phyloP scores from a whole-genome alignment of 2,888 invertebrate genomes.

The Diaprepes abbreviatus region DNA sequence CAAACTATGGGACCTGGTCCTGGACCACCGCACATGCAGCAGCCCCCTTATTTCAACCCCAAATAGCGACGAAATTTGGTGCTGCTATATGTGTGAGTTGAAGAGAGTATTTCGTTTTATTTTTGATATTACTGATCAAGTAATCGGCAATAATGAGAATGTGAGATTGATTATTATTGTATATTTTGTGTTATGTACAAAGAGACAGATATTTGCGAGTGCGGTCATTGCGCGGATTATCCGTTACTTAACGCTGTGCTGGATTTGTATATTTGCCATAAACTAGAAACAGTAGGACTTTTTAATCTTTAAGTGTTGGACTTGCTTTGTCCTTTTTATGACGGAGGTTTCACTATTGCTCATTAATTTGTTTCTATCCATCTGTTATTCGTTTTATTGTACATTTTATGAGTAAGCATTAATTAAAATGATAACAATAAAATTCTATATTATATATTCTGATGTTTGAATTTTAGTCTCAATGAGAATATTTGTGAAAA shows the following conservation, averaged over 20 bases:
- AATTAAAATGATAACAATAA: slow-evolving; percentile 67
- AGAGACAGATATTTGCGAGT: slow-evolving; percentile 63
- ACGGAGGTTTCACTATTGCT: slow-evolving; percentile 69
- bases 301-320: slow-evolving; percentile 60
- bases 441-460: slow-evolving; percentile 68
- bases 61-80: slow-evolving; percentile 64
- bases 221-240: slow-evolving; percentile 61
- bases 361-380: slow-evolving; percentile 68
- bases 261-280: slow-evolving; percentile 68
- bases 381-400: slow-evolving; percentile 69
- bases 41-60: slow-evolving; percentile 68
- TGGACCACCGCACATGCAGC: slow-evolving; percentile 65
- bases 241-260: slow-evolving; percentile 65
- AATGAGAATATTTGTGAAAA: neutral
- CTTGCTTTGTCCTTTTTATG: slow-evolving; percentile 64
- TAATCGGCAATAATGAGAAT: slow-evolving; percentile 66
- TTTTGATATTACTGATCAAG: slow-evolving; percentile 67
- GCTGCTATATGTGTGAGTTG: slow-evolving; percentile 62
- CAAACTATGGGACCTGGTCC: slow-evolving; percentile 70
- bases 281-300: slow-evolving; percentile 58
- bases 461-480: slow-evolving; percentile 52
- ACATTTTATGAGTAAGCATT: slow-evolving; percentile 69
- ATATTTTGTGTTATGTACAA: slow-evolving; percentile 64
- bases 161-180: slow-evolving; percentile 63
- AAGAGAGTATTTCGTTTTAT: slow-evolving; percentile 66